Conservation (phyloP, 92 coral and sea anemone species). For the Muricea muricata region DNA sequence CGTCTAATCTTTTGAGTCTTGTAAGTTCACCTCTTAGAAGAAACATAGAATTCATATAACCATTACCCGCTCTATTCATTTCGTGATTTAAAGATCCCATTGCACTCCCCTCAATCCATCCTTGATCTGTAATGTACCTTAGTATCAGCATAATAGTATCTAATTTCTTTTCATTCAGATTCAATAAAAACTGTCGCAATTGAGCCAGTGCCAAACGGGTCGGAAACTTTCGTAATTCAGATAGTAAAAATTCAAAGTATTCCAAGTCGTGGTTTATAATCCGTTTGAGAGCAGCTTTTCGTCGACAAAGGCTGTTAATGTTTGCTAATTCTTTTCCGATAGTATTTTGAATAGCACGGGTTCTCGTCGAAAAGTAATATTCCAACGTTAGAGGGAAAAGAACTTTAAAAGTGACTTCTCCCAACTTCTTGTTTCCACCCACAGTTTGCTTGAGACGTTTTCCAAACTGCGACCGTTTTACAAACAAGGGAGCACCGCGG, state of each 20-base stretch:
- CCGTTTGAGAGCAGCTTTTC: slow-evolving; percentile 1
- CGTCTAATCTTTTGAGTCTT: slow-evolving; percentile 25
- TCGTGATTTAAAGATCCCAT: slow-evolving; percentile 74
- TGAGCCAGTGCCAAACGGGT: neutral
- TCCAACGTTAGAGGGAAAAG: slow-evolving; percentile 9
- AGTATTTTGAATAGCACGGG: neutral
- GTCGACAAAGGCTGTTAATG: neutral
- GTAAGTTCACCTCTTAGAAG: slow-evolving; percentile 51
- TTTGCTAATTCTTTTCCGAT: neutral
- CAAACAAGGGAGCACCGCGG: slow-evolving; percentile 28
- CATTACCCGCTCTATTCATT: slow-evolving; percentile 71
- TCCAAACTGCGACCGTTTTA: slow-evolving; percentile 17
- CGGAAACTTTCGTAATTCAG: neutral
- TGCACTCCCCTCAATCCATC: slow-evolving; percentile 82
- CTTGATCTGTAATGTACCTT: slow-evolving; percentile 53
- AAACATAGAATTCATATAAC: slow-evolving; percentile 70
- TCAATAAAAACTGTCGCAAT: neutral
- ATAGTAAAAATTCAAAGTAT: neutral
- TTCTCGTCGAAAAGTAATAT: slow-evolving; percentile 11
- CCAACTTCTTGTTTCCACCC: slow-evolving; percentile 22
- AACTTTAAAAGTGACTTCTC: neutral
- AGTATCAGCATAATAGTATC: slow-evolving; percentile 12
- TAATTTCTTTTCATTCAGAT: slow-evolving; percentile 1
- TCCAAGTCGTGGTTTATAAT: neutral
- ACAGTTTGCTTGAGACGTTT: neutral